Evolutionary conservation across 2,888 invertebrate genomes (phyloP), one percentile per base, ranked within the genome.

Genomic region (Stratiomys singularior): DNA sequence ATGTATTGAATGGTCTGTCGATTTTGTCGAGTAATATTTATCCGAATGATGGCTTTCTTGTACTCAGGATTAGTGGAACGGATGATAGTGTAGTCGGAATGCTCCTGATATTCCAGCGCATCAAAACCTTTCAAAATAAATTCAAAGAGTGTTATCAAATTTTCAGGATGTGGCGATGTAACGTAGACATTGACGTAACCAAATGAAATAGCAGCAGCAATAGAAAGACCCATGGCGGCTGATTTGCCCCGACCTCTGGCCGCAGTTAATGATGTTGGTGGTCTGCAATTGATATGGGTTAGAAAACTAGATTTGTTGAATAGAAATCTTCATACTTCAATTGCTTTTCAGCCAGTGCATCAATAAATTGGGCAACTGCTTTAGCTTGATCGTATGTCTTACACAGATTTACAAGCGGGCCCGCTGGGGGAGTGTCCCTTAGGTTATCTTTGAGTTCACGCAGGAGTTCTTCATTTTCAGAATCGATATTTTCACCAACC

Each of bases 191-290:
- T 97, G 0, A 96, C 94, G 84, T 90, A 90, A 27, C 93, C 92
- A 82, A 94, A 93, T 0, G 95, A 93, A 1, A 96, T 90, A 0
- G 96, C 94, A 0, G 93, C 95, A 9, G 96, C 94, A 18, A 99
- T 93, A 0, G 98, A 93, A 23, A 99, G 89, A 0, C 99, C 99
- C 60, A 99, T 89, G 2, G 98, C 96, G 0, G 99, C 99, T 0
- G 99, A 99, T 89, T 99, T 99, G 81, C 99, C 99, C 77, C 99
- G 91, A 47, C 99, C 99, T 88, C 99, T 91, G 4, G 97, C 94
- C 21, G 99, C 99, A 0, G 99, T 99, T 79, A 99, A 88, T 1
- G 96, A 96, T 77, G 98, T 96, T 0, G 98, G 99, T 0, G 96
- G 95, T 80, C 94, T 92, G 80, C 21, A 60, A 71, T 21, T 58